Evolutionary conservation across 2,797 vertebrate genomes (phyloP).

Genomic region (Falco peregrinus): DNA sequence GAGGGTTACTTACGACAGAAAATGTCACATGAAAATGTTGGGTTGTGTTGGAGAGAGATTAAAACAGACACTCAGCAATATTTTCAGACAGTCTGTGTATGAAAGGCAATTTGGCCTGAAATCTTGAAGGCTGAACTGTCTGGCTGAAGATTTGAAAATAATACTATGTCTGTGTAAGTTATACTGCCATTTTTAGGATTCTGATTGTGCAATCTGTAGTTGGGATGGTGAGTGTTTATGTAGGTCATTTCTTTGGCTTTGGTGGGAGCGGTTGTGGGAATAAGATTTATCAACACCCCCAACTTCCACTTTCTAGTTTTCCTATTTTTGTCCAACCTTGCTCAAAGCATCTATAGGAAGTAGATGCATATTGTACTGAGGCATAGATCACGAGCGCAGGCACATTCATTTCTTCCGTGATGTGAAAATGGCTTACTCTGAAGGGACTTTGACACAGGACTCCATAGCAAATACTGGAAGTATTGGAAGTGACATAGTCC

Average conservation of each 20-base stretch:
- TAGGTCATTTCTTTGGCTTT: background rate
- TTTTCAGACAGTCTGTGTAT: slow-evolving; percentile 13
- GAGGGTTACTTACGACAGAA: background rate
- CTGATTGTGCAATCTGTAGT: background rate
- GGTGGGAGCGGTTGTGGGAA: background rate
- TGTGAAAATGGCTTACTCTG: background rate
- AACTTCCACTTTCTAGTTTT: background rate
- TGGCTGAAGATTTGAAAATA: slow-evolving; percentile 10
- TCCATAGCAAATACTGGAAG: background rate
- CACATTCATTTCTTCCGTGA: background rate
- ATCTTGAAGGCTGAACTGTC: background rate
- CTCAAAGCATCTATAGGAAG: background rate
- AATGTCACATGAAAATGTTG: background rate
- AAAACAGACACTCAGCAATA: background rate
- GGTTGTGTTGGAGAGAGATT: background rate
- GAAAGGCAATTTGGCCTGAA: slow-evolving; percentile 25
- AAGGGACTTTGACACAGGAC: background rate
- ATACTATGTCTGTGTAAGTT: background rate
- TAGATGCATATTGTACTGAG: background rate
- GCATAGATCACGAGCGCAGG: background rate
- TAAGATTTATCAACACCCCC: background rate
- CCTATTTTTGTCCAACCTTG: background rate
- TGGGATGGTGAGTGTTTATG: background rate
- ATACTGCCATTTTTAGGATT: background rate
- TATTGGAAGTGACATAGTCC: background rate